Percentiles rank a stretch among this genome's conserved stretches.
These are phyloP conservation scores for Acropternis orthonyx DNA, from an alignment of 2,797 vertebrate genomes.

Conservation along the genomic window DNA sequence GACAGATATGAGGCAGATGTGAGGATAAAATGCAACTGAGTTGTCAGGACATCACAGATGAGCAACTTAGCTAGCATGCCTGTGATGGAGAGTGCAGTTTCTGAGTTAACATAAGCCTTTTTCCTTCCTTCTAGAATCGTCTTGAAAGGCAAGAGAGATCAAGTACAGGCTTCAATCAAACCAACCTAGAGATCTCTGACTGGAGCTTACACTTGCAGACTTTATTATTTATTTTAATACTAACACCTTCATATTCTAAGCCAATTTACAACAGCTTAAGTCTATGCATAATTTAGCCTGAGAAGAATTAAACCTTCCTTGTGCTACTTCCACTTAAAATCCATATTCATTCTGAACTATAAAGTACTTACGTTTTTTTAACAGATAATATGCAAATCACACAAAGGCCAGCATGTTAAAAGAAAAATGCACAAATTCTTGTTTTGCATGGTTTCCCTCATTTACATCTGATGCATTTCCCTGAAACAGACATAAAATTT, in stretches of 20 bases:
- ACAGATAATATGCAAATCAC: not conserved
- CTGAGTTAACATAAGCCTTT: not conserved
- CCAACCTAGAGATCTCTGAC: not conserved
- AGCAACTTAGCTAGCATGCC: not conserved
- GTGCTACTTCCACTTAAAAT: not conserved
- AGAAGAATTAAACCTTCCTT: not conserved
- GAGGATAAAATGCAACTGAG: not conserved
- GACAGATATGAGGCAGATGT: not conserved
- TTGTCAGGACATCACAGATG: not conserved
- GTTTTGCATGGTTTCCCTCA: not conserved
- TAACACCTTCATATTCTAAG: not conserved
- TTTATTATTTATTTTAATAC: not conserved
- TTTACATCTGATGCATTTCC: not conserved
- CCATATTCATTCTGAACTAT: not conserved
- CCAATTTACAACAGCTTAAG: not conserved
- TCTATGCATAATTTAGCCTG: not conserved
- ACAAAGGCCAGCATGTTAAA: not conserved
- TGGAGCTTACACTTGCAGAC: not conserved
- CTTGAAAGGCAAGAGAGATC: not conserved
- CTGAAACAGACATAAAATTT: not conserved
- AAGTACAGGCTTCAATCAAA: not conserved
- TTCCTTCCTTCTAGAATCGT: not conserved
- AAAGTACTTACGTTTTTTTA: not conserved
- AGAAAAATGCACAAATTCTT: not conserved
- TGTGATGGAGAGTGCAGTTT: not conserved